Conservation (phyloP, 2,113 vertebrate genomes). For the Colius striatus region DNA sequence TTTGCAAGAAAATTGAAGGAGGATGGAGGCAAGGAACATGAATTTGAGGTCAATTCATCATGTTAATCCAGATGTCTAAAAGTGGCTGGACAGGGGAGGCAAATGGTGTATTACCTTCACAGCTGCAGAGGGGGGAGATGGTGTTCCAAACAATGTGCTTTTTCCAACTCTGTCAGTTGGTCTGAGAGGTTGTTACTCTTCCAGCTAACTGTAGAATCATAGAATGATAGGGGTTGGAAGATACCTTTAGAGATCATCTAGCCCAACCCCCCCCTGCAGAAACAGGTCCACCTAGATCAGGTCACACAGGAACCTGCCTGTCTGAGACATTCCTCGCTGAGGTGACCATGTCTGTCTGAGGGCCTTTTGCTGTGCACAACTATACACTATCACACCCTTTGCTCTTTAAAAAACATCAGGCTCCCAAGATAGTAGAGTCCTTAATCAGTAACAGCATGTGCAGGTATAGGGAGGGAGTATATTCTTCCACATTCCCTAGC, state of each 20-base stretch:
- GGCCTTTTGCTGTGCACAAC: background rate
- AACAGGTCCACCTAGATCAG: too few relatives aligned
- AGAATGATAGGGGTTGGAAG: too few relatives aligned
- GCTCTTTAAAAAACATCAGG: background rate
- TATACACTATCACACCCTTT: background rate
- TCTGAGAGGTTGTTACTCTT: background rate
- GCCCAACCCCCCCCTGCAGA: too few relatives aligned
- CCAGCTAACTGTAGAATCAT: background rate
- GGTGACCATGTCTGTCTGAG: background rate
- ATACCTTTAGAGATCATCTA: too few relatives aligned
- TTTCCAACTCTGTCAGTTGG: background rate
- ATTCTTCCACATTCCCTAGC: background rate
- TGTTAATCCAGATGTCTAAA: background rate
- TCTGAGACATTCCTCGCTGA: too few relatives aligned
- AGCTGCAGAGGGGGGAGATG: background rate
- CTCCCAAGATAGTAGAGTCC: background rate
- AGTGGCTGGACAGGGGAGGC: background rate
- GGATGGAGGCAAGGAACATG: background rate
- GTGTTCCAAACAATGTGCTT: background rate
- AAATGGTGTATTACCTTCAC: background rate
- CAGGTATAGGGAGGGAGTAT: background rate
- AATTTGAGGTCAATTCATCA: background rate
- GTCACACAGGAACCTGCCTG: too few relatives aligned
- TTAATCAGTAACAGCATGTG: fast-evolving
- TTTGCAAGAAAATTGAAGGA: background rate